Conservation (phyloP, 2,113 vertebrate species). For the Amazona vittata region DNA sequence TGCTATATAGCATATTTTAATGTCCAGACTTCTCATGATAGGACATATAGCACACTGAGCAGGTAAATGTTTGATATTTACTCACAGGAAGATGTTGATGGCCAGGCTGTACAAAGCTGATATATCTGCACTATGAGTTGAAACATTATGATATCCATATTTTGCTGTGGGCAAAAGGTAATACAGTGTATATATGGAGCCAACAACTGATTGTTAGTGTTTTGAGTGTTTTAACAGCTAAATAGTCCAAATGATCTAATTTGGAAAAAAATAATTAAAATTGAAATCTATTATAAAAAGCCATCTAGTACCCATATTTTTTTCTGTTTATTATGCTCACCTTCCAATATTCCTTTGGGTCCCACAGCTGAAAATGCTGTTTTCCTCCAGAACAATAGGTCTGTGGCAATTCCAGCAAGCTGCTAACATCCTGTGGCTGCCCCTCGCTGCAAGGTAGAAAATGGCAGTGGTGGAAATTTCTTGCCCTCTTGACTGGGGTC, state of each 20-base stretch:
- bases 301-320: fast-evolving
- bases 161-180: background rate
- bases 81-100: background rate
- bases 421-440: background rate
- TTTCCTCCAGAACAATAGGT: fast-evolving
- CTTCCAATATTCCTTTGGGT: background rate
- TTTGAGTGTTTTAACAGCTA: background rate
- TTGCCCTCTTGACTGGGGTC: fast-evolving
- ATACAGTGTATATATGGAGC: background rate
- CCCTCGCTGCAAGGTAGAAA: background rate
- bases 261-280: background rate
- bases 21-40: background rate
- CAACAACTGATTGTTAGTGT: background rate
- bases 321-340: background rate
- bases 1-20: background rate
- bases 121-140: background rate
- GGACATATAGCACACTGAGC: background rate
- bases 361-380: background rate
- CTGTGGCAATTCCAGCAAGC: background rate
- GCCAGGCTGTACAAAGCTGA: background rate
- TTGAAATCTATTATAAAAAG: background rate
- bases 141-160: background rate
- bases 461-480: background rate
- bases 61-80: background rate
- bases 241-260: background rate